Base-by-base conservation (phyloP, 2,797 vertebrate species). In the Sebastes vulpes region DNA sequence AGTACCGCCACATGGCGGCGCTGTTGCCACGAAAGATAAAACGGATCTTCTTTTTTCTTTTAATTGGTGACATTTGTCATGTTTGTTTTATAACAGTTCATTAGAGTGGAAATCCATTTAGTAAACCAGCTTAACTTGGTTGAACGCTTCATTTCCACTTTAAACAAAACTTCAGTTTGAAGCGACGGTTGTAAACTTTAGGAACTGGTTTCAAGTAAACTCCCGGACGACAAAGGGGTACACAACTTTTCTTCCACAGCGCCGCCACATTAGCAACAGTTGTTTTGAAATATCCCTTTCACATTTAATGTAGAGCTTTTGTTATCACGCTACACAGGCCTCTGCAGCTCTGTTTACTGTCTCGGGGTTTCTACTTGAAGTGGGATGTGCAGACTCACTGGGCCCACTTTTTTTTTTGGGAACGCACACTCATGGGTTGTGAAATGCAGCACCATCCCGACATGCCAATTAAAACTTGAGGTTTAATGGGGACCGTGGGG, bases 401-500 rank as follows among this genome's bases (percentile, higher is more conserved):
- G 87, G 69, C 58, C 65, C 52, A 69, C 63, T 75, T 72, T 63
- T 72, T 65, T 83, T 75, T 72, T 65, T 10, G 23, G 53, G 76
- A 53, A 25, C 18, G 9, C 73, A 66, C 66, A 42, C 70, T 77
- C 79, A 63, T 29, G 75, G 73, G 74, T 77, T 72, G 82, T 60
- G 73, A 84, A 90, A 89, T 25, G 52, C 77, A 29, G 82, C 88
- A n/a, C 82, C 76, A 32, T 77, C 77, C 85, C 89, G 88, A 92
- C 82, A 82, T 65, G 89, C 87, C 93, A 93, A 92, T 95, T 94
- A 95, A 95, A 93, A 91, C 69, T 81, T 75, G 72, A 70, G 85
- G 78, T 92, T 92, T 95, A 93, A 93, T 90, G 86, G 87, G 85
- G 87, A 87, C 72, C 63, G 38, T 84, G 87, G 87, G 85, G 85